A percentile compares a stretch with the other conserved stretches of the same genome.
These are phyloP conservation scores for Polypedilum pembai DNA, from an alignment of 1,140 invertebrate genomes.

Conservation along the genomic window DNA sequence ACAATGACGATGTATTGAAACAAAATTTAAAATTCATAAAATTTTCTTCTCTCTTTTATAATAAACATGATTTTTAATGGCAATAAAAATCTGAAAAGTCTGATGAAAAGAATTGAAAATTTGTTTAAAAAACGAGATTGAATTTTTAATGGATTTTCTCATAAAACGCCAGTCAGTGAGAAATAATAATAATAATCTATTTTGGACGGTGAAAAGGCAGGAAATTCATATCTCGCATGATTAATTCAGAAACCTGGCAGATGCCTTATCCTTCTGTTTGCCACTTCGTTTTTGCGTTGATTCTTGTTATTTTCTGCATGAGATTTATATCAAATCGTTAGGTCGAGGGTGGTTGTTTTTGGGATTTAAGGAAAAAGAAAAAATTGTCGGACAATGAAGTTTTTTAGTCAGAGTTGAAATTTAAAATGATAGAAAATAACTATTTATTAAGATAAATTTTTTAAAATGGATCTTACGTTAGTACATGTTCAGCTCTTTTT, in stretches of 20 bases:
- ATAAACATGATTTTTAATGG: conserved; percentile 2
- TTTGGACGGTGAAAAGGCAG: too few species aligned
- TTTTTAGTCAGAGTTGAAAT: neutral
- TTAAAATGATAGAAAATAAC: too few species aligned
- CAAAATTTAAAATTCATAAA: neutral
- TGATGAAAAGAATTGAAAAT: neutral
- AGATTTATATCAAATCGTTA: neutral
- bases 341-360: neutral
- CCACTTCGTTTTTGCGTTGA: too few species aligned
- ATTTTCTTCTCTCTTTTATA: neutral
- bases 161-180: neutral
- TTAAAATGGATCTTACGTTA: too few species aligned
- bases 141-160: neutral
- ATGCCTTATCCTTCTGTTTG: too few species aligned
- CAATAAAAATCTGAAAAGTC: neutral
- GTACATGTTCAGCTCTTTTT: too few species aligned
- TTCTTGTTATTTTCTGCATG: neutral
- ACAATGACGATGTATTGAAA: neutral
- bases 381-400: too few species aligned
- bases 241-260: too few species aligned
- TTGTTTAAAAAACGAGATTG: neutral
- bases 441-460: too few species aligned
- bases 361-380: neutral
- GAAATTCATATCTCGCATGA: too few species aligned
- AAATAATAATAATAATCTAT: too few species aligned